Conservation (phyloP, 2,888 invertebrate genomes). For the Sminthurinus aureus region DNA sequence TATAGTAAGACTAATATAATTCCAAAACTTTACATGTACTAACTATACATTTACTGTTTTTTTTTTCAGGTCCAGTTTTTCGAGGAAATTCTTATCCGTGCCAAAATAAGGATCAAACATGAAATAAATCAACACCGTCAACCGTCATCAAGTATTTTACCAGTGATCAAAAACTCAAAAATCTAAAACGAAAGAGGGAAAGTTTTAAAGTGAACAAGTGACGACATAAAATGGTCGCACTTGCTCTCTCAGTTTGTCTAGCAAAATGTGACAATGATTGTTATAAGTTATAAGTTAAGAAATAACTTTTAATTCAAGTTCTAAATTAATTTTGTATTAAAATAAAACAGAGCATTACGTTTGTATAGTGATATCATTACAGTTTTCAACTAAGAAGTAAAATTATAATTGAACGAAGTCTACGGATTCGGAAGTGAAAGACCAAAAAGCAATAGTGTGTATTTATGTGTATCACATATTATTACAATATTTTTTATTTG, state of each 20-base stretch:
- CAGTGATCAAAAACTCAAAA: too few relatives aligned
- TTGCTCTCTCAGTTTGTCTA: neutral
- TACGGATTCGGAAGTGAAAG: neutral
- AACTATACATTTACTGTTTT: too few relatives aligned
- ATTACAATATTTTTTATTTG: neutral
- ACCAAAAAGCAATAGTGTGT: neutral
- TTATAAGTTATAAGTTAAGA: neutral
- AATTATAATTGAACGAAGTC: neutral
- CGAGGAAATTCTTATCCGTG: too few relatives aligned
- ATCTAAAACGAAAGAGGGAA: too few relatives aligned
- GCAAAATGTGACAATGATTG: constrained; percentile 4
- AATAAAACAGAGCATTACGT: neutral
- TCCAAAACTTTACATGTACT: too few relatives aligned
- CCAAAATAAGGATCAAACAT: too few relatives aligned
- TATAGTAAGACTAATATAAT: too few relatives aligned
- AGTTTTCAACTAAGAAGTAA: neutral
- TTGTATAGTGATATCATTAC: neutral
- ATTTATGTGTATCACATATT: too few relatives aligned
- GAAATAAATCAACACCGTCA: too few relatives aligned
- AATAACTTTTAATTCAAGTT: neutral
- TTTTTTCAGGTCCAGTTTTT: too few relatives aligned
- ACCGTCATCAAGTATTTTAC: too few relatives aligned
- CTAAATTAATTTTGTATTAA: neutral
- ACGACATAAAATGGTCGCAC: neutral
- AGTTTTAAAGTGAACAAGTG: neutral